Base-by-base conservation (phyloP, 2,888 invertebrate genomes). In the Urechis unicinctus region DNA sequence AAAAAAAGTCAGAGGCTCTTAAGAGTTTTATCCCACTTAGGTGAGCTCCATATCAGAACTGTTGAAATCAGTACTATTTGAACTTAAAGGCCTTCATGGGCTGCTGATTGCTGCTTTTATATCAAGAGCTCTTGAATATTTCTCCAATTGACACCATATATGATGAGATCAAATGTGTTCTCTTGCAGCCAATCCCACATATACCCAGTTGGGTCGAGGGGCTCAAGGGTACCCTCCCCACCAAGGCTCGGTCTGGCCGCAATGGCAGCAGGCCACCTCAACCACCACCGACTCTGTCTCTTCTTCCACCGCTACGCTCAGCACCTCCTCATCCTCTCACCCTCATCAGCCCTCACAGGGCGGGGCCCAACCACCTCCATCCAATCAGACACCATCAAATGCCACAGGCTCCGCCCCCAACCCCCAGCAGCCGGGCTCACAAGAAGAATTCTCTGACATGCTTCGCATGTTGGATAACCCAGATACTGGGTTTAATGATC, bases 171-270 rank as follows among this genome's bases (percentile, higher is more conserved):
- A 36, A 22, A 1, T 41, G 30, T 13, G 21, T 50, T 41, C 17
- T 2, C 30, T 28, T 24, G 21, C 13, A 50, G 24, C 28, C 22
- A 26, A 89, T 53, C 88, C 88, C 25, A 88, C 88, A 0, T 88
- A 89, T 72, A 88, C 88, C 13, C 88, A 88, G 72, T 78, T 89
- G 22, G 59, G 56, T 26, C 50, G 58, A n/a, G 54, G 55, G 3
- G 58, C 60, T 60, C 59, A 55, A 51, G 57, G 51, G 42, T 24
- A 31, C 57, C 61, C 47, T 52, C 54, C 52, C 48, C 55, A 36
- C 36, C 53, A 48, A 43, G 26, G 36, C 22, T 41, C 56, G 22
- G 56, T 65, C 54, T 68, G 67, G 68, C 61, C 64, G 50, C 63
- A 61, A 50, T 68, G 68, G 70, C 66, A 65, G 47, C 65, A 64